Evolutionary conservation across 2,888 invertebrate genomes (phyloP).

Genomic region (Bursaphelenchus okinawaensis): DNA sequence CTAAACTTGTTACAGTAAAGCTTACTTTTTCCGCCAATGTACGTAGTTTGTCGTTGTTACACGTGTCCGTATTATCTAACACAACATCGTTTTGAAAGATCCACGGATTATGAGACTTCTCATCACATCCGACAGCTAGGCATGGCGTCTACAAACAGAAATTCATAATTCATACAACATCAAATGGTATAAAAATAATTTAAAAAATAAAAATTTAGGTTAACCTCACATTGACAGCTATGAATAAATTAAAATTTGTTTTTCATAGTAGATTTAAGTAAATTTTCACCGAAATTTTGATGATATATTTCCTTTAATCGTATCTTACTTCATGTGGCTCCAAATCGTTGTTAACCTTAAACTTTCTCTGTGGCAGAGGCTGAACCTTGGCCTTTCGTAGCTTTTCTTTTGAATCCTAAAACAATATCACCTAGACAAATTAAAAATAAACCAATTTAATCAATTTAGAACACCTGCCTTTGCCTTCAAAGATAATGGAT

Average conservation of each 20-base stretch:
- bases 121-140: constrained; percentile 4
- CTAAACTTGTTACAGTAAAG: too few species aligned
- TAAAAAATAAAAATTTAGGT: too few species aligned
- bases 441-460: neutral
- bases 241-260: too few species aligned
- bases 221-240: too few species aligned
- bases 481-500: neutral
- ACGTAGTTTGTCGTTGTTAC: constrained; percentile 45
- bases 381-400: neutral
- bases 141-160: neutral
- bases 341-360: neutral
- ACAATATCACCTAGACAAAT: neutral
- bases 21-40: constrained; percentile 43
- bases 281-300: too few species aligned
- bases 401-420: neutral
- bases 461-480: neutral
- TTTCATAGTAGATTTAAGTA: too few species aligned
- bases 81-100: constrained; percentile 6
- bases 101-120: constrained; percentile 4
- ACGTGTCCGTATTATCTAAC: constrained; percentile 41
- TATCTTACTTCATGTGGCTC: neutral
- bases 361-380: neutral
- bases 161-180: too few species aligned
- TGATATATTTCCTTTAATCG: too few species aligned
- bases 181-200: too few species aligned